Evolutionary conservation across 2,113 vertebrate species (phyloP), one percentile per base, ranked within the genome.

Genomic region (Elachura formosa): DNA sequence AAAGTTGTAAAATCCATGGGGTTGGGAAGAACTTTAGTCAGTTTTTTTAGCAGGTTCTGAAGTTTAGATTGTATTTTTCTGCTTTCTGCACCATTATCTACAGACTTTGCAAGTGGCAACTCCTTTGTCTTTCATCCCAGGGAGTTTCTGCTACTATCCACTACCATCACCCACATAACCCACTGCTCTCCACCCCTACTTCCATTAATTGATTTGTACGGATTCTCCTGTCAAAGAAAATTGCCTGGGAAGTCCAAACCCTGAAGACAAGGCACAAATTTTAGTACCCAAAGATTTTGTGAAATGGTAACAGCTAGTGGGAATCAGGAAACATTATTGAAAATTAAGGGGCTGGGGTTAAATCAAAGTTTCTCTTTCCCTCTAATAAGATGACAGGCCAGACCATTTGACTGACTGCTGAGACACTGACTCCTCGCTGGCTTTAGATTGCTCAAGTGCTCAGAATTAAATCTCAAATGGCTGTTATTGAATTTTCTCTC

Each of bases 321-420:
- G 86, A 69, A 84, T 54, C 41, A 0, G 69, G 63, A 94, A 96
- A 74, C 28, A 4, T 91, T 94, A 96, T 15, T 68, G 89, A 93
- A 97, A 97, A 97, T 97, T 83, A 97, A 96, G 96, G 88, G 77
- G 87, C 95, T 96, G 74, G 45, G 81, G 95, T 94, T 92, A 94
- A 97, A 96, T 95, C 95, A 96, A 94, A 98, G 94, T 94, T 97
- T 97, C 89, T 94, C 80, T 90, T 96, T 93, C 59, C 77, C 87
- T 84, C 95, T 97, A 97, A 97, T 93, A 94, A 96, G 93, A 95
- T 51, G 91, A 96, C 79, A 95, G 93, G 76, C 94, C 94, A 94
- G 94, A 96, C 96, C 93, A 55, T 85, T 92, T 21, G 20, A 84
- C 82, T 93, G 94, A 93, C 95, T 95, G 97, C 96, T 97, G 96